A percentile compares a stretch with the other conserved stretches of the same genome.
Evolutionary conservation across 1,140 invertebrate species (phyloP).

Genomic region (Meloidogyne floridensis): DNA sequence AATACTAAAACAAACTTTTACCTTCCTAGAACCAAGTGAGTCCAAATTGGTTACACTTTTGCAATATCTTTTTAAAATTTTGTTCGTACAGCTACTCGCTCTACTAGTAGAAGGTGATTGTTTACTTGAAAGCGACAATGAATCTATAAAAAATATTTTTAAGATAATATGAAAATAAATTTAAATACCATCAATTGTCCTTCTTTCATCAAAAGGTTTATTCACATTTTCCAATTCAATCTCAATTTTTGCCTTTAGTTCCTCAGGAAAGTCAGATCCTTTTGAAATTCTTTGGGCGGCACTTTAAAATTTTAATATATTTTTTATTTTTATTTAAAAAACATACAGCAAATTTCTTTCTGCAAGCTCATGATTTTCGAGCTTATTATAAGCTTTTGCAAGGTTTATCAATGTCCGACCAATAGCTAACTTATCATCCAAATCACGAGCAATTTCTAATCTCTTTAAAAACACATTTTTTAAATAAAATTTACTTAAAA

Average conservation of each 20-base stretch:
- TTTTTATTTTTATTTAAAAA: not conserved
- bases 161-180: not conserved
- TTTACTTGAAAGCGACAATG: conserved; percentile 1
- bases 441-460: not conserved
- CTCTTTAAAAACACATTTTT: not conserved
- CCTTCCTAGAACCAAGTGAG: not conserved
- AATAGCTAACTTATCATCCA: conserved; percentile 9
- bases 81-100: not conserved
- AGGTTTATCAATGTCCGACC: conserved; percentile 19
- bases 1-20: not conserved
- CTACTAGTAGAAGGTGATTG: not conserved
- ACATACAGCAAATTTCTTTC: conserved; percentile 10
- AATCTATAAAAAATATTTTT: not conserved
- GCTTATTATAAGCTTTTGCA: not conserved
- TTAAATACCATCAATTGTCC: not conserved
- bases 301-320: not conserved
- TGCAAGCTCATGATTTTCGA: conserved; percentile 7
- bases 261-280: not conserved
- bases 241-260: not conserved
- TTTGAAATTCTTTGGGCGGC: not conserved
- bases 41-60: not conserved
- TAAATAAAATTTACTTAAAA: not conserved
- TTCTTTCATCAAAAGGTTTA: not conserved
- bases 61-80: not conserved
- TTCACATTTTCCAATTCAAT: conserved; percentile 5